Percentiles rank a stretch among this genome's conserved stretches.
Conservation (phyloP, 2,113 vertebrate genomes). For the Caracal caracal region DNA sequence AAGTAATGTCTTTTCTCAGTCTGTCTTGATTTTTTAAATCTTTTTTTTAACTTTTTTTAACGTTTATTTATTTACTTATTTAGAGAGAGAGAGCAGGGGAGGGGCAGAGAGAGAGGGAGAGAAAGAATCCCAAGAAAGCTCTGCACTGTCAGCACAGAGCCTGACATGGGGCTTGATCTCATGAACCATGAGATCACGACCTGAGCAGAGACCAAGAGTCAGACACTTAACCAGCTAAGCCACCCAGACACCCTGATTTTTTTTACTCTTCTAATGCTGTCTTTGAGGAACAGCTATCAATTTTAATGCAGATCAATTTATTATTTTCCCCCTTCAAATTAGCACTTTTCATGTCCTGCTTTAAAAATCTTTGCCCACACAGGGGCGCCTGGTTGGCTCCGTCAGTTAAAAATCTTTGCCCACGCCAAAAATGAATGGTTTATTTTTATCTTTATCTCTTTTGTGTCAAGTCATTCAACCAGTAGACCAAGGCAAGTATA, state of each 20-base stretch:
- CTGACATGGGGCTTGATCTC: too few relatives aligned
- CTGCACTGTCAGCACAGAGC: too few relatives aligned
- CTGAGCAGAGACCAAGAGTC: too few relatives aligned
- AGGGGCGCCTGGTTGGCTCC: neutral
- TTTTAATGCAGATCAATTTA: slow-evolving; percentile 6
- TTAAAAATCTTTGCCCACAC: neutral
- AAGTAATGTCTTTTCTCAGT: neutral
- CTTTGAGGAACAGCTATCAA: neutral
- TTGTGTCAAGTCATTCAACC: neutral
- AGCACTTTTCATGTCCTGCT: neutral
- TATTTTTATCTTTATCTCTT: slow-evolving; percentile 29
- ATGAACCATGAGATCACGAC: too few relatives aligned
- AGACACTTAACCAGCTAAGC: too few relatives aligned
- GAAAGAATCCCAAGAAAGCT: too few relatives aligned
- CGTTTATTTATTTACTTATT: too few relatives aligned
- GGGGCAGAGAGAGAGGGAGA: too few relatives aligned
- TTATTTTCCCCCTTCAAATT: slow-evolving; percentile 17
- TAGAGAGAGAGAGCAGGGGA: too few relatives aligned
- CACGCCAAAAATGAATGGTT: neutral
- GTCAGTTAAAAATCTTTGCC: neutral
- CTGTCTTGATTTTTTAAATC: neutral
- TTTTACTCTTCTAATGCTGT: neutral
- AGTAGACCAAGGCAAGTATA: neutral
- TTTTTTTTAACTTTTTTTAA: too few relatives aligned
- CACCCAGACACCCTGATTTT: too few relatives aligned